These are phyloP conservation scores for Eupsittula cactorum DNA, from an alignment of 2,113 vertebrate genomes.

Conservation along the genomic window DNA sequence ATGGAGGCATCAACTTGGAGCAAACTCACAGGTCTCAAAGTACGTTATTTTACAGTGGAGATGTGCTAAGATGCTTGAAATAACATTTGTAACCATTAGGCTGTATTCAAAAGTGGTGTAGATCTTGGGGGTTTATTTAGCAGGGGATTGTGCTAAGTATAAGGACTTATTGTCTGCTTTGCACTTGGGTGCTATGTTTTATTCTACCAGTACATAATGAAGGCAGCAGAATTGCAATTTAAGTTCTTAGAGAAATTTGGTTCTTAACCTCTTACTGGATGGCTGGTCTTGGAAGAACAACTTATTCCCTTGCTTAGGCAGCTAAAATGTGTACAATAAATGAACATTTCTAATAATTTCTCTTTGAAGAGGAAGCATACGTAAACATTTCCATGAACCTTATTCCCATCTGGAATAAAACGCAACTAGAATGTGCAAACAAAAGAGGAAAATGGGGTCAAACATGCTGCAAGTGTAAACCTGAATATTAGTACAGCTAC, in stretches of 20 bases:
- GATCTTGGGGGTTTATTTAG: background rate
- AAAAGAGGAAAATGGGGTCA: background rate
- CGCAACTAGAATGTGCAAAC: background rate
- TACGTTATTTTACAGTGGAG: background rate
- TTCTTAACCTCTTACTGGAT: background rate
- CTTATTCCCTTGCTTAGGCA: background rate
- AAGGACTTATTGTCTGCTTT: background rate
- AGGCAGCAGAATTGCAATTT: background rate
- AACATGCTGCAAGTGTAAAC: background rate
- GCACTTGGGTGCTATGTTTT: background rate
- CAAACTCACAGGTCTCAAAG: background rate
- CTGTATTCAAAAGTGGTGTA: background rate
- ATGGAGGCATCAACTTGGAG: background rate
- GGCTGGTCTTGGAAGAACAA: background rate
- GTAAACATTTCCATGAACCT: background rate
- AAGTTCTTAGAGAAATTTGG: background rate
- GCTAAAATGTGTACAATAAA: background rate
- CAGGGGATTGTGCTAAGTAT: background rate
- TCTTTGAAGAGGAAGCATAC: background rate
- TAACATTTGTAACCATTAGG: background rate
- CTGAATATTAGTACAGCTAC: background rate
- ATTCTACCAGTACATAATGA: conserved; percentile 33
- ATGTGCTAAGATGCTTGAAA: background rate
- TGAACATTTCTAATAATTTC: background rate
- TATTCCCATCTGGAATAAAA: background rate